phyloP scores from a whole-genome alignment of 2,113 vertebrate species.

The Carettochelys insculpta region DNA sequence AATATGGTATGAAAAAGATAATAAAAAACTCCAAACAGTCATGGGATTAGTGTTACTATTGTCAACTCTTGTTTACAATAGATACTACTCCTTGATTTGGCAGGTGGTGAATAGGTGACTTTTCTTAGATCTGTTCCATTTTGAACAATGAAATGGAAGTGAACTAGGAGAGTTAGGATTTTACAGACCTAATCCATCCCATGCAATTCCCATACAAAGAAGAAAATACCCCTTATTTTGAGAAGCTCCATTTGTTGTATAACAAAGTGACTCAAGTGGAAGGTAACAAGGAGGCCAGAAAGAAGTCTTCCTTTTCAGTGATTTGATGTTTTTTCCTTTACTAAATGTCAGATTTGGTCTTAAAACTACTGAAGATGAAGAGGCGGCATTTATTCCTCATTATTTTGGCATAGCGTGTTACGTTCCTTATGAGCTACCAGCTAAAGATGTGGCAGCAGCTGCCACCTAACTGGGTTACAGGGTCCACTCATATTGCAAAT shows the following conservation, averaged over 20 bases:
- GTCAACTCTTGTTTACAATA: not conserved
- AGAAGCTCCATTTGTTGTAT: not conserved
- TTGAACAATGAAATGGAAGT: not conserved
- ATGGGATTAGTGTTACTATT: not conserved
- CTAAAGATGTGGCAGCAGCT: not conserved
- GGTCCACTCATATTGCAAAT: not conserved
- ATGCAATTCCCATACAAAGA: not conserved
- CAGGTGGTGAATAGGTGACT: not conserved
- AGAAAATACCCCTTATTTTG: not conserved
- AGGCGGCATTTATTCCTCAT: not conserved
- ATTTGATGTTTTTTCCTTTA: not conserved
- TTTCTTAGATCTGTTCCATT: not conserved
- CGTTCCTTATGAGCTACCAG: not conserved
- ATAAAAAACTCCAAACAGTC: not conserved
- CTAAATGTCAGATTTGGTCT: not conserved
- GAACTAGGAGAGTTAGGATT: not conserved
- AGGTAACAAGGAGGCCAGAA: not conserved
- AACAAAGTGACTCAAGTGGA: not conserved
- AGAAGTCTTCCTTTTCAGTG: not conserved
- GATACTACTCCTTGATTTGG: not conserved
- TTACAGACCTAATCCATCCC: not conserved
- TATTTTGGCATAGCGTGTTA: not conserved
- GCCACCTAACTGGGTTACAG: not conserved
- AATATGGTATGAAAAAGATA: not conserved
- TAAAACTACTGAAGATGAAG: not conserved